phyloP scores from a whole-genome alignment of 2,888 invertebrate species.

The Mythimna pallens region DNA sequence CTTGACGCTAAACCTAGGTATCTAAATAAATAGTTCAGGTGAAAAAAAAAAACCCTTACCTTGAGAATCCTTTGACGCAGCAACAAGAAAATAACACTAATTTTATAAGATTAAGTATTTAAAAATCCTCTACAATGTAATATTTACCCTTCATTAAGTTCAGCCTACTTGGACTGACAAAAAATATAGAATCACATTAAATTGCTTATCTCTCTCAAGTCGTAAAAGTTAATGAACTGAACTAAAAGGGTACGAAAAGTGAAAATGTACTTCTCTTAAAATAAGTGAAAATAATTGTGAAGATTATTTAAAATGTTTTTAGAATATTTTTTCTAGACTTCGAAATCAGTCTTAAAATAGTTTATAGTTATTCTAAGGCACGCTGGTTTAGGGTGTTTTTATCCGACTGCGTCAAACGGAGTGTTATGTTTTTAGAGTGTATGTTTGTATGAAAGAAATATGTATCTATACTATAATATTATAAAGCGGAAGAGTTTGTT shows the following conservation, averaged over 20 bases:
- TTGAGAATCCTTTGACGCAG: not conserved
- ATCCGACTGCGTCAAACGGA: too few relatives aligned
- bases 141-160: slow-evolving; percentile 45
- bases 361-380: too few relatives aligned
- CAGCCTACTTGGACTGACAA: slow-evolving; percentile 24
- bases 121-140: slow-evolving; percentile 6
- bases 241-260: slow-evolving; percentile 22
- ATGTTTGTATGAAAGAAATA: too few relatives aligned
- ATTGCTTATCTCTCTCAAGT: slow-evolving; percentile 42
- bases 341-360: not conserved
- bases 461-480: too few relatives aligned
- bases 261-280: slow-evolving; percentile 31
- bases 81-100: not conserved
- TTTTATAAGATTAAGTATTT: not conserved
- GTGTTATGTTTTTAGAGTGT: too few relatives aligned
- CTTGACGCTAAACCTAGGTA: too few relatives aligned
- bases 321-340: not conserved
- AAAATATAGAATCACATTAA: slow-evolving; percentile 41
- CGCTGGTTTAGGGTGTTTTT: too few relatives aligned
- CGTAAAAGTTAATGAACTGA: slow-evolving; percentile 58
- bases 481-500: too few relatives aligned
- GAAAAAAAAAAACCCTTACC: too few relatives aligned
- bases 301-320: not conserved
- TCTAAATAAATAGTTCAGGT: too few relatives aligned
- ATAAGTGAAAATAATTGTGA: slow-evolving; percentile 32